Evolutionary conservation across 1,140 invertebrate species (phyloP).

Genomic region (Mactra quadrangularis): DNA sequence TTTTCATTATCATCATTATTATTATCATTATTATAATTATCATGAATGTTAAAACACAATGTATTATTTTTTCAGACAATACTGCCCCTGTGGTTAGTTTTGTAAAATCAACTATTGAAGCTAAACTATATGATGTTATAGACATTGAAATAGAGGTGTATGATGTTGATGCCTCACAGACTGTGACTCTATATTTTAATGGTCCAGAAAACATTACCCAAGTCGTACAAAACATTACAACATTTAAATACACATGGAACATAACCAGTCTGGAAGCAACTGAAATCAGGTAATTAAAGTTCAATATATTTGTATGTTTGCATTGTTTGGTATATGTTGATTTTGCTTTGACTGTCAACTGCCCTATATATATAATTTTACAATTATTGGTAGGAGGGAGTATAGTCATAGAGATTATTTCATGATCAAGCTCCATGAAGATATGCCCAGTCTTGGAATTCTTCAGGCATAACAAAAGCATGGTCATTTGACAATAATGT

Average conservation of each 20-base stretch:
- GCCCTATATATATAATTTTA: too few species aligned
- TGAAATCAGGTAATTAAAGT: slow-evolving; percentile 16
- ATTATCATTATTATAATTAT: too few species aligned
- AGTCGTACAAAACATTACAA: not conserved
- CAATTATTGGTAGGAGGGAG: too few species aligned
- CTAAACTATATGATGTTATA: not conserved
- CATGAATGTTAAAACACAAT: too few species aligned
- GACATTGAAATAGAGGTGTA: not conserved
- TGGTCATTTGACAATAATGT: too few species aligned
- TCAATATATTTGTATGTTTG: not conserved
- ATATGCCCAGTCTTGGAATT: too few species aligned
- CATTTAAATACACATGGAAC: not conserved
- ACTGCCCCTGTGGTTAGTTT: slow-evolving; percentile 9
- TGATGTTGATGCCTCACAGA: not conserved
- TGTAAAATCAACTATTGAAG: not conserved
- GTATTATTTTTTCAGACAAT: slow-evolving; percentile 21
- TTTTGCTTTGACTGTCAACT: too few species aligned
- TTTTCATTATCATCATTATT: too few species aligned
- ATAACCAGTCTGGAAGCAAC: not conserved
- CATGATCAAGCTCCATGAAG: too few species aligned
- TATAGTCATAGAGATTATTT: too few species aligned
- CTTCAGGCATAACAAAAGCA: too few species aligned
- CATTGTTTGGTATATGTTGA: too few species aligned
- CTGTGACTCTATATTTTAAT: slow-evolving; percentile 27
- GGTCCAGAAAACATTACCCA: not conserved